Evolutionary conservation across 2,113 vertebrate species (phyloP), one percentile per base, ranked within the genome.

Genomic region (Vicugna pacos): DNA sequence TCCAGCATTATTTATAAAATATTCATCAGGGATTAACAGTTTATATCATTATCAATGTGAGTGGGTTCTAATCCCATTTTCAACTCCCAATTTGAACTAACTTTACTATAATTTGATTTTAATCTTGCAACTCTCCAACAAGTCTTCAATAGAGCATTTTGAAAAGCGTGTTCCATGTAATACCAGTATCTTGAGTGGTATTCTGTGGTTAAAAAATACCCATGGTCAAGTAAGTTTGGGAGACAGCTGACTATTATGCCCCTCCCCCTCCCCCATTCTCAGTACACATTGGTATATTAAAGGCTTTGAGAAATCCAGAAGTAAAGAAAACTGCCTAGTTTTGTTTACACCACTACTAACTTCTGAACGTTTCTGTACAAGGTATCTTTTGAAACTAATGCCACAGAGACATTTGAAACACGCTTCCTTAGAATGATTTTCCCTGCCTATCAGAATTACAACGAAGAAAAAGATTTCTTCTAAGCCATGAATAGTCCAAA

Each of bases 321-420:
- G 50, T 32, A 91, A 89, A 85, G 89, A 94, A 93, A 93, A 91
- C 11, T 58, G 42, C 54, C 92, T 69, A 93, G 65, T 38, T 85
- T 60, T 76, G 5, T 92, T 95, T 84, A 81, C 76, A 67, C 14
- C 50, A 89, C 6, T 2, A 35, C 22, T 76, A 75, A 88, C 35
- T 54, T 64, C 52, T 85, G 26, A 85, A 77, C 83, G 10, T 77
- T 96, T 92, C 65, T 62, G 7, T 77, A 87, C 58, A 88, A 95
- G 11, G 2, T 75, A 14, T 80, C 32, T 83, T 93, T 96, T 90
- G 81, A 95, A 10, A 77, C 6, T 28, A 67, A 62, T 28, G 19
- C 32, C 75, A 6, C 17, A 52, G 48, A 95, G 56, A 58, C 13
- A 22, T 93, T 88, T 30, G 20, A 89, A 94, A 84, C 11, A 75